A percentile compares a stretch with the other conserved stretches of the same genome.
Conservation (phyloP, 1,140 invertebrate genomes). For the Chrysomallon squamiferum region DNA sequence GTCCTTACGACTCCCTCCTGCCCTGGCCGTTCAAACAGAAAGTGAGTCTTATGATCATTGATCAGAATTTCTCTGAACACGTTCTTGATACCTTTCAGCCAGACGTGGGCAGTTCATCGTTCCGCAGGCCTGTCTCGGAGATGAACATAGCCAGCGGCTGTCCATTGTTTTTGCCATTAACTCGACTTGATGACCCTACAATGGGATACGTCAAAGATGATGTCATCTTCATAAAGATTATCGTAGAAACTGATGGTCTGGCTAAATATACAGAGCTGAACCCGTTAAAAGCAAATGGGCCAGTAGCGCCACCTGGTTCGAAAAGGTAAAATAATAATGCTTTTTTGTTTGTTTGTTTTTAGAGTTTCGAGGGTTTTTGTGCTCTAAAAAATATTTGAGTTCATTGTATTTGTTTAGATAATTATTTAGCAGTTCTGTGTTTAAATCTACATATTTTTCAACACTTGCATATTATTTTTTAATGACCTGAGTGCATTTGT, state of each 20-base stretch:
- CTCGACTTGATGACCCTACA: constrained; percentile 41
- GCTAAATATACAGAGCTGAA: constrained; percentile 31
- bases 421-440: no score
- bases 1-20: constrained; percentile 54
- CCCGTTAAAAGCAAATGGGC: constrained; percentile 3
- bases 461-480: no score
- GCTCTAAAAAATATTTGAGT: no score
- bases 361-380: no score
- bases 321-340: no score
- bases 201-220: constrained; percentile 58
- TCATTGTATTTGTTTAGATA: no score
- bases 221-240: constrained; percentile 57
- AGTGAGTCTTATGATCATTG: constrained; percentile 53
- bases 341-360: no score
- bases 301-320: not conserved
- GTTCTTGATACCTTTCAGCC: constrained; percentile 58
- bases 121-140: constrained; percentile 55
- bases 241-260: constrained; percentile 43
- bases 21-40: constrained; percentile 60
- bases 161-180: constrained; percentile 54
- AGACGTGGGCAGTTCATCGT: constrained; percentile 51
- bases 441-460: no score
- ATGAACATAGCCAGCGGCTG: constrained; percentile 63
- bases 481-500: no score
- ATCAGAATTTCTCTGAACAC: constrained; percentile 52